Base-by-base conservation (phyloP, 2,888 invertebrate species). In the Clunio marinus region DNA sequence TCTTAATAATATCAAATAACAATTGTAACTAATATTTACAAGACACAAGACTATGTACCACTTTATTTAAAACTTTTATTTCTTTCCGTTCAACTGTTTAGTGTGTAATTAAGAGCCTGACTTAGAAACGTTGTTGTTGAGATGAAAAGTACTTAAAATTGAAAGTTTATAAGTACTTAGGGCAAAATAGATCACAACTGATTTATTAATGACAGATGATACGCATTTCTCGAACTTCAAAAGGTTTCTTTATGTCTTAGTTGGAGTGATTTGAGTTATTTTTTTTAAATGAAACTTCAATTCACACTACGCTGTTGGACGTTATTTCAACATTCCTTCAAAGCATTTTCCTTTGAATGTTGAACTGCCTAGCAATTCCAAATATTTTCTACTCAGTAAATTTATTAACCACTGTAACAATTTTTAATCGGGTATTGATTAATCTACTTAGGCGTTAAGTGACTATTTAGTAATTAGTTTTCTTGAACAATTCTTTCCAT, bases 281-380 rank as follows among this genome's bases (percentile, higher is more conserved):
- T n/a, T n/a, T n/a, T n/a, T n/a, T n/a, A n/a, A n/a, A n/a, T n/a
- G n/a, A n/a, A n/a, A n/a, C n/a, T n/a, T n/a, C n/a, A n/a, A n/a
- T n/a, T n/a, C n/a, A n/a, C n/a, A n/a, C n/a, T n/a, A n/a, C n/a
- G n/a, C n/a, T 32, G 10, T 7, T 32, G 32, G 32, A 32, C 32
- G 4, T 32, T 32, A 7, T 10, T 32, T 32, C 32, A 7, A 32
- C 32, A 32, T n/a, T n/a, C n/a, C n/a, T n/a, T n/a, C n/a, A n/a
- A n/a, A n/a, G n/a, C n/a, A 51, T 17, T 51, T 3, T 17, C 51
- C 8, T 51, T 51, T 17, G 22, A 51, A 51, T 51, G 4, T 5
- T 41, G 41, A 41, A 41, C 22, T n/a, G n/a, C n/a, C n/a, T 22
- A 51, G 51, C 51, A 22, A 51, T 51, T 51, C 51, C 51, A 51